Evolutionary conservation across 2,797 vertebrate species (phyloP).

Genomic region (Psittacula echo): DNA sequence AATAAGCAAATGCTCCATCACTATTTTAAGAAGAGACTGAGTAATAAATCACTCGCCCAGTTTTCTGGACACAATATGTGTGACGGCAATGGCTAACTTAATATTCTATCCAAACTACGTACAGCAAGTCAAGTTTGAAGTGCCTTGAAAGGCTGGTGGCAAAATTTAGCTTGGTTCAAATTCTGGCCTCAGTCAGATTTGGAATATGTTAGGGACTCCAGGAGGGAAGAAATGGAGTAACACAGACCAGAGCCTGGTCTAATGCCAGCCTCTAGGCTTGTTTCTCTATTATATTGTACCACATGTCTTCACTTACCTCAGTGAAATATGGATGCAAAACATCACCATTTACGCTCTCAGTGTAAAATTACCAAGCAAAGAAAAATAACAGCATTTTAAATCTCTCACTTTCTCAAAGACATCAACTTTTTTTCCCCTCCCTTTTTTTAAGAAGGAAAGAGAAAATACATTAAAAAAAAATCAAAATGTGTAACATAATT

Average conservation of each 20-base stretch:
- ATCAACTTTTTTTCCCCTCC: background rate
- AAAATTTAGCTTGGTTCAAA: background rate
- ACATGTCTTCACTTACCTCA: background rate
- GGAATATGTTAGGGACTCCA: rapidly evolving
- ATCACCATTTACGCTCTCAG: background rate
- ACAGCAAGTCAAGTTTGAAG: background rate
- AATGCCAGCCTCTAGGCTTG: background rate
- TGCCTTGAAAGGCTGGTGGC: background rate
- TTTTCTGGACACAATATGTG: background rate
- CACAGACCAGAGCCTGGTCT: rapidly evolving
- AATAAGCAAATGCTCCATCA: background rate
- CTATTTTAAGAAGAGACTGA: background rate
- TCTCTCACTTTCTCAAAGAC: background rate
- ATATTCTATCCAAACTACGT: background rate
- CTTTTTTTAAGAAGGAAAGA: background rate
- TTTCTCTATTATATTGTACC: background rate
- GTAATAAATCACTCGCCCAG: rapidly evolving
- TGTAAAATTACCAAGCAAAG: background rate
- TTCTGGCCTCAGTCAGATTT: background rate
- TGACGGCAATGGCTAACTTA: background rate
- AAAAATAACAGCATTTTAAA: background rate
- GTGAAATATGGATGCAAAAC: background rate
- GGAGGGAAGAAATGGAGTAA: background rate
- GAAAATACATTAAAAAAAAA: background rate
- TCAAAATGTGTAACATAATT: background rate